phyloP scores from a whole-genome alignment of 2,888 invertebrate species.

The Sceliomorpha sp. region DNA sequence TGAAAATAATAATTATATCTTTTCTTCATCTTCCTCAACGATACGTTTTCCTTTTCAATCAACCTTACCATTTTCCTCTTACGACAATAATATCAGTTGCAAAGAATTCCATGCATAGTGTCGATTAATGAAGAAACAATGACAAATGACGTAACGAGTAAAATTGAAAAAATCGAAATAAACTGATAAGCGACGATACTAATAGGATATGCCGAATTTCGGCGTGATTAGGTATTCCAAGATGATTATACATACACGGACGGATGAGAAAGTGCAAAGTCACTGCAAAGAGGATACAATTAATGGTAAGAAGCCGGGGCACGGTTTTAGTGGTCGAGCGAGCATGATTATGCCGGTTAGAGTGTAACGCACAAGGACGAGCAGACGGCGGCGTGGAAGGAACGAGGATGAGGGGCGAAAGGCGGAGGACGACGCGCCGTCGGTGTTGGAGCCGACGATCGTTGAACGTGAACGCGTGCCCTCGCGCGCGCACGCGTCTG shows the following conservation, averaged over 20 bases:
- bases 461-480: conserved; percentile 22
- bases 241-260: conserved; percentile 5
- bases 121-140: too few species aligned
- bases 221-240: conserved; percentile 29
- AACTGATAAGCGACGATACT: too few species aligned
- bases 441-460: conserved; percentile 19
- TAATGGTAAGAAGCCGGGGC: conserved; percentile 75
- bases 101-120: too few species aligned
- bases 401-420: conserved; percentile 4
- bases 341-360: conserved; percentile 68
- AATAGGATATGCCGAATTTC: conserved; percentile 1
- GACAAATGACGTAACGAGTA: too few species aligned
- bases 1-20: too few species aligned
- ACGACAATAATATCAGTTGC: too few species aligned
- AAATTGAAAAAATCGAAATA: too few species aligned
- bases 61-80: too few species aligned
- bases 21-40: too few species aligned
- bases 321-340: conserved; percentile 73
- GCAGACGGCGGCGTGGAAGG: conserved; percentile 35
- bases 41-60: too few species aligned
- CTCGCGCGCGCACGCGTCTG: conserved; percentile 7
- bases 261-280: conserved; percentile 62
- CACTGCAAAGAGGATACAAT: conserved; percentile 73
- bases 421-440: conserved; percentile 21
- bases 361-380: conserved; percentile 58